phyloP scores from a whole-genome alignment of 2,113 vertebrate species.

The Poeciliopsis retropinna region DNA sequence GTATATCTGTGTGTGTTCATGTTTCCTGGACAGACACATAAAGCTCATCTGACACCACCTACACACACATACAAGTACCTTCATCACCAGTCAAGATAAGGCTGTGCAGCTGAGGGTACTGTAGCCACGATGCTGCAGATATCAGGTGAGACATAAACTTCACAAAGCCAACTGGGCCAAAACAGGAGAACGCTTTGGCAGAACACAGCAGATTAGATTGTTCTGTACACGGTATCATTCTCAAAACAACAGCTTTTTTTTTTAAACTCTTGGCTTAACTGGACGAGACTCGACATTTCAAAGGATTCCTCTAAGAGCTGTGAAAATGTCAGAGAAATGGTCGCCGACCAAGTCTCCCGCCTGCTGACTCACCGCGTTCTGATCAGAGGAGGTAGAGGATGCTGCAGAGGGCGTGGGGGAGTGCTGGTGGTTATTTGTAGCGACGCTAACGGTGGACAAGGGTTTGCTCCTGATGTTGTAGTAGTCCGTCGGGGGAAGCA shows the following conservation, averaged over 20 bases:
- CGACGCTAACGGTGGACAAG: conserved; percentile 1
- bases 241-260: not conserved
- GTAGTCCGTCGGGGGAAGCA: conserved; percentile 91
- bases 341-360: not conserved
- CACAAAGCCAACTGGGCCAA: not conserved
- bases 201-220: conserved; percentile 4
- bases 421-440: conserved; percentile 51
- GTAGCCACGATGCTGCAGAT: conserved; percentile 23
- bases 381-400: conserved; percentile 64
- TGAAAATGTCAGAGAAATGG: conserved; percentile 1
- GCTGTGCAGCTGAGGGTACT: conserved; percentile 38
- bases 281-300: not conserved
- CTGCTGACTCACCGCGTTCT: conserved; percentile 67
- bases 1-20: conserved; percentile 29
- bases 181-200: not conserved
- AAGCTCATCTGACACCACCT: conserved; percentile 42
- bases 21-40: conserved; percentile 34
- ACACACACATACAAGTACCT: not conserved
- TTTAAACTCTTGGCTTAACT: not conserved
- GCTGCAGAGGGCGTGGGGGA: conserved; percentile 64
- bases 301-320: not conserved
- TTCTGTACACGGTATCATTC: not conserved
- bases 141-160: conserved; percentile 41
- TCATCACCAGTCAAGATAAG: conserved; percentile 42
- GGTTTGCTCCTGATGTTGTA: conserved; percentile 54